Base-by-base conservation (phyloP, 2,797 vertebrate species). In the Hozukius guyotensis region DNA sequence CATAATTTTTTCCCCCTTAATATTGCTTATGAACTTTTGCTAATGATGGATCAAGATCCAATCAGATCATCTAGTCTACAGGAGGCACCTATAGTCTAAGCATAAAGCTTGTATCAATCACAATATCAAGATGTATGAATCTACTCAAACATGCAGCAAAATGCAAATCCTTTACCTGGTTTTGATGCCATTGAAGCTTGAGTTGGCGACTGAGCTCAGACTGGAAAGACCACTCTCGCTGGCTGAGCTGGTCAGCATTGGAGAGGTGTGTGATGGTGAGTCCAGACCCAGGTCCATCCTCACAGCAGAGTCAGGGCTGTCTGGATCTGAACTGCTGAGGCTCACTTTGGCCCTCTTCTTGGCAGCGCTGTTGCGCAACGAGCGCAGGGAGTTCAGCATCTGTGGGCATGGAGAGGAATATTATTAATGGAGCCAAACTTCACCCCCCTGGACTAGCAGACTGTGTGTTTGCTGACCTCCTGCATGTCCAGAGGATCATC, bases 351-450 rank as follows among this genome's bases (percentile, higher is more conserved):
- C 98, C 80, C 97, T 95, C 90, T 98, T 99, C 93, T 97, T 99
- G 36, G 98, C 98, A 0, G 97, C 97, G 0, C 97, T 99, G 86
- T 95, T 97, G n/a, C 97, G 96, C 72, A 99, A 89, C 3, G 96
- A 97, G 1, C 97, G 92, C 18, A 99, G 95, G 0, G 96, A 99
- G 85, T 94, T 97, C 89, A 97, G 91, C 98, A 99, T 99, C 98
- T 99, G 89, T 61, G 13, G 1, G 38, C 8, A 56, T 4, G 11
- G 18, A 53, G n/a, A 78, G 13, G 11, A 60, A 14, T 29, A 8
- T 22, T 3, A 66, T 24, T 24, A 57, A 32, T 11, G 13, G 6
- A 63, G 10, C 4, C 31, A 38, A 38, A 70, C 16, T 36, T 72
- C 4, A 62, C 14, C 12, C 22, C 2, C 4, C 7, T 49, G 9